A percentile compares a stretch with the other conserved stretches of the same genome.
Evolutionary conservation across 2,888 invertebrate species (phyloP).

Genomic region (Strigamia maritima): DNA sequence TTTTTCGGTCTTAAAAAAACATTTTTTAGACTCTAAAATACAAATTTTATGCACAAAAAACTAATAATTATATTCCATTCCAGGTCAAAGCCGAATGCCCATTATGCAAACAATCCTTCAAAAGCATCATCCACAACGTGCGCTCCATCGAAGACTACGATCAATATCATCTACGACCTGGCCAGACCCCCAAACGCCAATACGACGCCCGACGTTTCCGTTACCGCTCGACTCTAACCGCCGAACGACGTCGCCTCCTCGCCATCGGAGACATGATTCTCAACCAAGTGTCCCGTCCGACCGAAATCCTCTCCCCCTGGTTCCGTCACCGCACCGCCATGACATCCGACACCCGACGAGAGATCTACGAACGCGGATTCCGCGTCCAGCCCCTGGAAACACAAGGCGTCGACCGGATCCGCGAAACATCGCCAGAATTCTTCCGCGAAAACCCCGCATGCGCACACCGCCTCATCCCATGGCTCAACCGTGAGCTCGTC

Average conservation of each 20-base stretch:
- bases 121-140: slow-evolving; percentile 88
- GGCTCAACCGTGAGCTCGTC: slow-evolving; percentile 81
- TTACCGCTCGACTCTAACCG: slow-evolving; percentile 51
- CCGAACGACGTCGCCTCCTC: too few relatives aligned
- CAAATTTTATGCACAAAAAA: neutral
- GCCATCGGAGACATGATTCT: slow-evolving; percentile 9
- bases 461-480: slow-evolving; percentile 76
- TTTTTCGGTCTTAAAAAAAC: too few relatives aligned
- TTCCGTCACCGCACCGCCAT: slow-evolving; percentile 44
- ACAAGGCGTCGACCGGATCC: slow-evolving; percentile 58
- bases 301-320: neutral
- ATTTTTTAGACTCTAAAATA: too few relatives aligned
- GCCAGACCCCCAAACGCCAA: slow-evolving; percentile 41
- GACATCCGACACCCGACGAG: slow-evolving; percentile 63
- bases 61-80: slow-evolving; percentile 46
- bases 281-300: slow-evolving; percentile 18
- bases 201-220: slow-evolving; percentile 48
- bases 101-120: slow-evolving; percentile 86
- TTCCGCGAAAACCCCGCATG: slow-evolving; percentile 66
- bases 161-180: slow-evolving; percentile 62
- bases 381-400: slow-evolving; percentile 71
- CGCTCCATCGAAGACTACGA: slow-evolving; percentile 83
- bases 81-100: slow-evolving; percentile 91
- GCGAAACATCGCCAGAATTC: slow-evolving; percentile 68
- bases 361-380: slow-evolving; percentile 71